Percentiles rank a stretch among this genome's conserved stretches.
These are phyloP conservation scores for Prietella phreatophila DNA, from an alignment of 2,113 vertebrate genomes.

Conservation along the genomic window DNA sequence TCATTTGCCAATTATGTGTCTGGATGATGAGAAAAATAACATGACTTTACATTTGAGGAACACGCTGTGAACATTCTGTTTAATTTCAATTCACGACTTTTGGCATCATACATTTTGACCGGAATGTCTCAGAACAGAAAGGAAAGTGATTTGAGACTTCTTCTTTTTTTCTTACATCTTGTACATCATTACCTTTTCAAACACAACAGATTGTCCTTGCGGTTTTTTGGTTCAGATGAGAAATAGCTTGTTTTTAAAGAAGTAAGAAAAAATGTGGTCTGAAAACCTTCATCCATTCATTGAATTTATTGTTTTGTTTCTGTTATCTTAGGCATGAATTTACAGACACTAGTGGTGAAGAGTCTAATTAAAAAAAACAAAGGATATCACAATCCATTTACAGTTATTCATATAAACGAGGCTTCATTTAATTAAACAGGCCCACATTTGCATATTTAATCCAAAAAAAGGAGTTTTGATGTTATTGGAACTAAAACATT, in stretches of 20 bases:
- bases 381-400: neutral
- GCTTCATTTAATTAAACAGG: neutral
- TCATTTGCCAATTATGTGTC: conserved; percentile 6
- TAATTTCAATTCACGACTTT: conserved; percentile 13
- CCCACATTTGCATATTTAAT: neutral
- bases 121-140: neutral
- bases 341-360: neutral
- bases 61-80: neutral
- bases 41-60: conserved; percentile 6
- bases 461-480: neutral
- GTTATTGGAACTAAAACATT: neutral
- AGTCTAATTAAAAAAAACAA: neutral
- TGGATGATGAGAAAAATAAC: conserved; percentile 23
- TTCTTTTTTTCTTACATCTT: neutral
- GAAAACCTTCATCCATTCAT: neutral
- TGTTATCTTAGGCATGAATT: neutral
- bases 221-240: neutral
- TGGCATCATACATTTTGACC: neutral
- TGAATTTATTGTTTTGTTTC: neutral
- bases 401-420: neutral
- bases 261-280: neutral
- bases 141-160: neutral
- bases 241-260: neutral
- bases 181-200: neutral
- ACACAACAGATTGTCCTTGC: neutral